These are phyloP conservation scores for Panthera tigris DNA, from an alignment of 2,113 vertebrate genomes.

Conservation along the genomic window DNA sequence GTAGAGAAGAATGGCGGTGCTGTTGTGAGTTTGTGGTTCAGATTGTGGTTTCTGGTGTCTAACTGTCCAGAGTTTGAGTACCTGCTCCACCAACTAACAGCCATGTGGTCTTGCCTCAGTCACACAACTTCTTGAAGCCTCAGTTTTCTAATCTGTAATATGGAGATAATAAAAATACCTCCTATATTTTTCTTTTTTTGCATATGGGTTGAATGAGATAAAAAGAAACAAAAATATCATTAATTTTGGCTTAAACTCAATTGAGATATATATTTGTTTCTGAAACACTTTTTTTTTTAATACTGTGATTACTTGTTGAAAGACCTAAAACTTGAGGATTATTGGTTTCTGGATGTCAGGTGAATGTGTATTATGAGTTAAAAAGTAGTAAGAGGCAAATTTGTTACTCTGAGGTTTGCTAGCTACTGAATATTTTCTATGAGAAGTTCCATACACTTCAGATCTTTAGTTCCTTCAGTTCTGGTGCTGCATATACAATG, in stretches of 20 bases:
- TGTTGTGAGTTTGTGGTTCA: neutral
- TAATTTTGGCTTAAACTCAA: constrained; percentile 36
- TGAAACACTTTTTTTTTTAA: neutral
- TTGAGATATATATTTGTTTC: neutral
- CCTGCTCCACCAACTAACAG: neutral
- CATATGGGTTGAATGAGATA: neutral
- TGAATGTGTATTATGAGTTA: neutral
- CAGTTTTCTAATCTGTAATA: neutral
- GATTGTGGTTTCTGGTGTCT: neutral
- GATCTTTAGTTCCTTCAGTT: neutral
- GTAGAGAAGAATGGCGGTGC: neutral
- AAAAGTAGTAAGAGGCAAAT: neutral
- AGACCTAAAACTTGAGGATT: neutral
- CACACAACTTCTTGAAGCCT: neutral
- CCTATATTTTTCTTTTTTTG: neutral
- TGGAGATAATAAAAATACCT: neutral
- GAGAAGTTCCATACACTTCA: neutral
- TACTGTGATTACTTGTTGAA: neutral
- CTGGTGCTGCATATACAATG: neutral
- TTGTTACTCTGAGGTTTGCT: neutral
- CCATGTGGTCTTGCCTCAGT: neutral
- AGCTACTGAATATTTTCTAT: neutral
- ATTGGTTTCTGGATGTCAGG: neutral
- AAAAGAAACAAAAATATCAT: neutral
- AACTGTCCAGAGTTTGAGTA: neutral